These are phyloP conservation scores for Neodontobutis hainanensis DNA, from an alignment of 2,113 vertebrate genomes.

Conservation along the genomic window DNA sequence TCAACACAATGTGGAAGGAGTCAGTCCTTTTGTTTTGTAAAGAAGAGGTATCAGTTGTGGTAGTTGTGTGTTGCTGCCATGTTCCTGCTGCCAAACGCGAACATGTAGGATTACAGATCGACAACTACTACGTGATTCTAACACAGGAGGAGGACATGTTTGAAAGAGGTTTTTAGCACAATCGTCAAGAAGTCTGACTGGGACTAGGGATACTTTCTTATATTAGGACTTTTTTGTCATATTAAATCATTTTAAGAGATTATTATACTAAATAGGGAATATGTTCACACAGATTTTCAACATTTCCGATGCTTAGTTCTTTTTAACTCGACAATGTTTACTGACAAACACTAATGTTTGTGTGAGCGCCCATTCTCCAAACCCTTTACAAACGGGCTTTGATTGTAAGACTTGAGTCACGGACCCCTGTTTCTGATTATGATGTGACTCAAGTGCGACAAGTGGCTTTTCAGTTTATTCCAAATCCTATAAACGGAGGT, in stretches of 20 bases:
- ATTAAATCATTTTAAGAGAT: background rate
- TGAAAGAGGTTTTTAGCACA: no score
- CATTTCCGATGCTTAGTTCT: background rate
- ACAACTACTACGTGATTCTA: no score
- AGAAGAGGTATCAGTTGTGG: no score
- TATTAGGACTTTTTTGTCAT: background rate
- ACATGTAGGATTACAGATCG: no score
- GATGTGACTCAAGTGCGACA: constrained; percentile 50
- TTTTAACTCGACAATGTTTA: constrained; percentile 23
- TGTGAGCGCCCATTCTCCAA: constrained; percentile 20
- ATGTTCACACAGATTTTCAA: background rate
- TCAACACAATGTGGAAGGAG: no score
- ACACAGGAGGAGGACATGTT: no score
- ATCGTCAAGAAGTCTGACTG: no score
- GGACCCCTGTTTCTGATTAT: constrained; percentile 38
- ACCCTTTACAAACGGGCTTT: constrained; percentile 23
- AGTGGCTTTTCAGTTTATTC: constrained; percentile 29
- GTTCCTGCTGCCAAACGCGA: no score
- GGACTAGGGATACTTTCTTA: background rate
- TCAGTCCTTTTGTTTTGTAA: no score
- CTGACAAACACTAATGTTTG: constrained; percentile 32
- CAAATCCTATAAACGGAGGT: constrained; percentile 38
- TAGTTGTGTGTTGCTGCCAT: no score
- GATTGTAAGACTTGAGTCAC: constrained; percentile 57
- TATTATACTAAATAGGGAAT: constrained; percentile 18